Base-by-base conservation (phyloP, 1,140 invertebrate genomes). In the Armadillidium nasatum region DNA sequence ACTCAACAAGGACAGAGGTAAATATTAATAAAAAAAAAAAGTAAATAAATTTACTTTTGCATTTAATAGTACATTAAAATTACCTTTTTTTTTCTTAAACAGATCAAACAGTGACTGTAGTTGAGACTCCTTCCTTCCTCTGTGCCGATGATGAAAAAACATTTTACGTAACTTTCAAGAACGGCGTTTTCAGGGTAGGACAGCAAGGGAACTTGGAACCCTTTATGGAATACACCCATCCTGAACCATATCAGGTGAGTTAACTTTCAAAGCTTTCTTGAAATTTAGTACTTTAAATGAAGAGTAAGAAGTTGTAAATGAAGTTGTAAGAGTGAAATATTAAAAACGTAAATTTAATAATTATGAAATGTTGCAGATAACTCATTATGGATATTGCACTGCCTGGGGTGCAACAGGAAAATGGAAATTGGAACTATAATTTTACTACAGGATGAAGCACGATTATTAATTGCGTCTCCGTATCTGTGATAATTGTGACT, bases 201-300 rank as follows among this genome's bases (percentile, higher is more conserved):
- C 73, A 76, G 33, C 68, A 71, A 67, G 79, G 76, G 33, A 75
- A 73, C 21, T 22, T 44, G 2, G 77, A 78, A n/a, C 77, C 73
- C 67, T 80, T 80, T 75, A 76, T 80, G 79, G 77, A 80, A 60
- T 81, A 76, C 76, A 74, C 73, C 13, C 75, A 81, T 67, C 77
- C 79, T 19, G 79, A 81, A 69, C 79, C 79, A 44, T 81, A 75
- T 72, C 76, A 78, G 79, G 79, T 78, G 50, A 70, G 67, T 10
- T 19, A 44, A 60, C 3, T 60, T 60, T 71, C 13, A 23, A 33
- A 11, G 21, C 7, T 23, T 21, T 15, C 69, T 44, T 23, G 69
- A 15, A 71, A 71, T 44, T 3, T 15, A 71, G 43, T 15, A 23
- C 22, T 71, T n/a, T n/a, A n/a, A n/a, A n/a, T n/a, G n/a, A n/a